These are phyloP conservation scores for Drosophila longiperda DNA, from an alignment of 2,888 invertebrate species.

Conservation along the genomic window DNA sequence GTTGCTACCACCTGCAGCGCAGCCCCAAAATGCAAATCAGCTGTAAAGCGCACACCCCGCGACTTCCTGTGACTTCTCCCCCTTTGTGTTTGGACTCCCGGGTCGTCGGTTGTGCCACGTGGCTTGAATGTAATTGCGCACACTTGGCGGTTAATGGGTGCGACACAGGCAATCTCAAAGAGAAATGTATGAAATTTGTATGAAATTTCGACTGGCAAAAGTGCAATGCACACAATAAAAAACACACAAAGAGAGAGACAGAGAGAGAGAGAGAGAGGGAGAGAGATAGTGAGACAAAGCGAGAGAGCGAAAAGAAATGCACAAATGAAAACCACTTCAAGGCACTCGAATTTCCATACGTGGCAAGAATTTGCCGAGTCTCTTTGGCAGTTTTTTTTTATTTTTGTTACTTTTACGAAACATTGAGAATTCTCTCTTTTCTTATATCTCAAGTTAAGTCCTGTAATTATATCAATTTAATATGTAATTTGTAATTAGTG, in stretches of 20 bases:
- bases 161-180: conserved; percentile 78
- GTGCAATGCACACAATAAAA: conserved; percentile 64
- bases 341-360: conserved; percentile 30
- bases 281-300: background rate
- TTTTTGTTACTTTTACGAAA: background rate
- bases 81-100: conserved; percentile 5
- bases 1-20: conserved; percentile 66
- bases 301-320: conserved; percentile 6
- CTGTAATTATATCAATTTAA: background rate
- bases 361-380: conserved; percentile 4
- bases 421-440: background rate
- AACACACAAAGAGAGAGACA: background rate
- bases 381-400: conserved; percentile 1
- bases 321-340: conserved; percentile 34
- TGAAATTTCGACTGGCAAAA: conserved; percentile 70
- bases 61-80: conserved; percentile 38
- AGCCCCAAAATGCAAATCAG: conserved; percentile 77
- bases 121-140: conserved; percentile 69
- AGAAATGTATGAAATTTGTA: conserved; percentile 78
- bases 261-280: background rate
- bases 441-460: background rate
- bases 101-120: conserved; percentile 38
- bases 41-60: conserved; percentile 64
- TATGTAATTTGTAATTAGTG: background rate
- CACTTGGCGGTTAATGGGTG: conserved; percentile 78